These are phyloP conservation scores for Burhinus bistriatus DNA, from an alignment of 2,113 vertebrate genomes.

Conservation along the genomic window DNA sequence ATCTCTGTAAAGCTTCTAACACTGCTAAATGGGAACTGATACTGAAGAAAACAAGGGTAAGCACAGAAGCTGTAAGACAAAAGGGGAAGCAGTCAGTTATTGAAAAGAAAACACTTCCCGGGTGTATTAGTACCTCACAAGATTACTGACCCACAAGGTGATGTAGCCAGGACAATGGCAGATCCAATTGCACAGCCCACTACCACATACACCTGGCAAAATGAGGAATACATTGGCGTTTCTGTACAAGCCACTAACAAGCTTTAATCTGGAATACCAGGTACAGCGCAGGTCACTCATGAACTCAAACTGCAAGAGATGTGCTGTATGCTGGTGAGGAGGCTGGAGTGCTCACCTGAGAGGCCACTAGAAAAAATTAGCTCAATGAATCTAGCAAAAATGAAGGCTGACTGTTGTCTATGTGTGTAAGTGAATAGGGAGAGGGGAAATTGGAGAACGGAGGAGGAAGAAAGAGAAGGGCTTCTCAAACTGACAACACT, in stretches of 20 bases:
- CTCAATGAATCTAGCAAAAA: background rate
- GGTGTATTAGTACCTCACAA: background rate
- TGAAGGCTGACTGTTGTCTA: background rate
- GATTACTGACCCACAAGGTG: background rate
- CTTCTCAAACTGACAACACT: background rate
- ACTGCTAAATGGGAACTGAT: background rate
- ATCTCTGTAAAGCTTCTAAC: background rate
- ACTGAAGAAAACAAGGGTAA: background rate
- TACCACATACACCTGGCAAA: background rate
- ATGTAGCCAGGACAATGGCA: background rate
- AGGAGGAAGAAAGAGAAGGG: background rate
- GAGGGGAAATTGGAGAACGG: background rate
- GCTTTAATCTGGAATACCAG: background rate
- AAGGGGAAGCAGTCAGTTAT: background rate
- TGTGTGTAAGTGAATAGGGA: background rate
- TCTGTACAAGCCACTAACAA: background rate
- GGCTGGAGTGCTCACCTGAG: background rate
- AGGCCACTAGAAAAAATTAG: background rate
- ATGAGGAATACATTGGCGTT: background rate
- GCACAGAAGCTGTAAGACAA: background rate
- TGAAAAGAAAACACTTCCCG: background rate
- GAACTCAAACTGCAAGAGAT: background rate
- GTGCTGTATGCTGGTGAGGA: background rate
- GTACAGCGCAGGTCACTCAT: background rate
- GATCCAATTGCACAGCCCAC: background rate